These are phyloP conservation scores for Acipenser oxyrinchus DNA, from an alignment of 2,797 vertebrate species.

Conservation along the genomic window DNA sequence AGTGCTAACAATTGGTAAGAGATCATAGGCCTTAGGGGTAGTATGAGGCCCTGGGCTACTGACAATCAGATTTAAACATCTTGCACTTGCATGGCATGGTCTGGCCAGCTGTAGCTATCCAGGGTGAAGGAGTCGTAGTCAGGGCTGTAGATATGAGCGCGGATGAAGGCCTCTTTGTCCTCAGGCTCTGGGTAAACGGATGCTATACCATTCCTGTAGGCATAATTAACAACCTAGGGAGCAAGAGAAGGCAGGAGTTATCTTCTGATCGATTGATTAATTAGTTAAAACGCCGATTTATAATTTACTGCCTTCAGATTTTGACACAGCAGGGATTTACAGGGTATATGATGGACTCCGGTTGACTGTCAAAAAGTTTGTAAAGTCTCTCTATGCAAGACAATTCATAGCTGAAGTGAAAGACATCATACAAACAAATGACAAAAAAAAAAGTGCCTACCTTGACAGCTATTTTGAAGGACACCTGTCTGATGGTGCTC, in stretches of 20 bases:
- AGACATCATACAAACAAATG: too few relatives aligned
- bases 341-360: too few relatives aligned
- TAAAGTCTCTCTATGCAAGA: too few relatives aligned
- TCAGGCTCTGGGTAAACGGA: conserved; percentile 86
- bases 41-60: not conserved
- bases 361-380: too few relatives aligned
- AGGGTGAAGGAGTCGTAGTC: conserved; percentile 86
- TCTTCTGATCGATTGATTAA: too few relatives aligned
- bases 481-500: conserved; percentile 83
- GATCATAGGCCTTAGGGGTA: not conserved
- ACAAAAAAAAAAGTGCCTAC: conserved; percentile 48
- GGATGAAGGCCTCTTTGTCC: conserved; percentile 92
- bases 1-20: not conserved
- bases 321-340: too few relatives aligned
- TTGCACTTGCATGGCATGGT: conserved; percentile 77
- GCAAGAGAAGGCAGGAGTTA: conserved; percentile 21
- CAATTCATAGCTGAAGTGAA: too few relatives aligned
- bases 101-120: conserved; percentile 86
- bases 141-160: conserved; percentile 77
- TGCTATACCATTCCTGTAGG: conserved; percentile 80
- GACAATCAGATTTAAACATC: conserved; percentile 53
- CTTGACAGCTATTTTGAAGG: conserved; percentile 90
- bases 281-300: too few relatives aligned
- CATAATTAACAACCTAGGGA: conserved; percentile 78
- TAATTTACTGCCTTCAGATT: too few relatives aligned